Conservation (phyloP, 2,888 invertebrate genomes). For the Adineta ricciae region DNA sequence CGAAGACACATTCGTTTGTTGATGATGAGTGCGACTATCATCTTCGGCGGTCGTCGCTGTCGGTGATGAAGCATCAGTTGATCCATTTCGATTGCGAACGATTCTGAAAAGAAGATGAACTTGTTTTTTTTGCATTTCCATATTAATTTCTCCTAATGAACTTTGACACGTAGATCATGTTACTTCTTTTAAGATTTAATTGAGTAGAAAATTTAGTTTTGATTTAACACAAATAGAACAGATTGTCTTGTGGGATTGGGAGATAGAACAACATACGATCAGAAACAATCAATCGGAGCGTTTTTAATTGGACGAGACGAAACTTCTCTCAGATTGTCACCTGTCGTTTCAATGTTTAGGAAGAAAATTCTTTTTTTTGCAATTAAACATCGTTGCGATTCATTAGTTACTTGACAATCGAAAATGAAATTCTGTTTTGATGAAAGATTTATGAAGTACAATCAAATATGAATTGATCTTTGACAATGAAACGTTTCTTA, state of each 20-base stretch:
- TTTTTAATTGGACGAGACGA: neutral
- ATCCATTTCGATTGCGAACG: slow-evolving; percentile 80
- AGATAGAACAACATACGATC: neutral
- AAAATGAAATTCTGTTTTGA: neutral
- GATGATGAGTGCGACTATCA: neutral
- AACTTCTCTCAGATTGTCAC: too few relatives aligned
- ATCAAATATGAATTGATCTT: too few relatives aligned
- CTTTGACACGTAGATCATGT: neutral
- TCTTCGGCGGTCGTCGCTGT: neutral
- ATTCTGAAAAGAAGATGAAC: slow-evolving; percentile 59
- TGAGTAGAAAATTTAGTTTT: neutral
- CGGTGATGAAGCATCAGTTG: slow-evolving; percentile 25
- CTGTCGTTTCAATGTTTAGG: too few relatives aligned
- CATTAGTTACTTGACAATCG: neutral
- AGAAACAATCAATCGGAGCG: neutral
- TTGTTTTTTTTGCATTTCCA: neutral
- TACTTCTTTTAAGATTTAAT: slow-evolving; percentile 9
- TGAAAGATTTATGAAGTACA: neutral
- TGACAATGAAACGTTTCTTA: slow-evolving; percentile 45
- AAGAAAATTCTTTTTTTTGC: neutral
- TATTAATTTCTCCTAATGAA: neutral
- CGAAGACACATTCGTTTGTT: neutral
- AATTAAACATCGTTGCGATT: neutral
- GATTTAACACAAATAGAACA: neutral
- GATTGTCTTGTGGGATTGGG: neutral